Base-by-base conservation (phyloP, 2,888 invertebrate genomes). In the Zelleria hepariella region DNA sequence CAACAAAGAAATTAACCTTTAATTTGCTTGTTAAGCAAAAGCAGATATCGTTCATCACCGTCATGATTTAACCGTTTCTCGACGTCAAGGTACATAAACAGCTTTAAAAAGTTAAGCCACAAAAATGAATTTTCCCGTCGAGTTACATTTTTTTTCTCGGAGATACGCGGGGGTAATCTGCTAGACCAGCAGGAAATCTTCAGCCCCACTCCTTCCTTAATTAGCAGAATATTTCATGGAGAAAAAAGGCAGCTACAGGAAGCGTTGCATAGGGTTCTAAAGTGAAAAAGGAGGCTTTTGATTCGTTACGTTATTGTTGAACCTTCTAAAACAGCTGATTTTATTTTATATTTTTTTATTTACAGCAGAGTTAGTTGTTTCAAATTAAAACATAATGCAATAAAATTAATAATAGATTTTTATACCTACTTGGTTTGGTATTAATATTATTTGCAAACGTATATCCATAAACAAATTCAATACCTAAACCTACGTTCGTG, bases 141-240 rank as follows among this genome's bases (percentile, higher is more conserved):
- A 76, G 75, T 73, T 70, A 80, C 73, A 78, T 81, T 83, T 80
- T 61, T 80, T 61, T 82, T 75, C 76, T 76, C 73, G 62, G 76
- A 77, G 80, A 79, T 78, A 77, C 77, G 73, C 77, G 67, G 67
- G 67, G 72, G 80, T 83, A 83, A 82, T 82, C 83, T 83, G 79
- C 82, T 79, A 72, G 77, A 77, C 73, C 77, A 81, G 80, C 80
- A 82, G 82, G 81, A 84, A 84, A 82, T 83, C 82, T 82, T 80
- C 78, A 79, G 82, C 74, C 80, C 78, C 80, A 80, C 80, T 84
- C 77, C 75, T 82, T 82, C 79, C 82, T 84, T 86, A 85, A 86
- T 84, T 84, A 84, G 83, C 80, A 77, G 81, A 83, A 84, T 84
- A 82, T 83, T 82, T 82, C 78, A 80, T 32, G 20, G 71, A 73